Conservation (phyloP, 37 sponge, comb jelly and placozoan genomes). For the Eunapius fragilis region DNA sequence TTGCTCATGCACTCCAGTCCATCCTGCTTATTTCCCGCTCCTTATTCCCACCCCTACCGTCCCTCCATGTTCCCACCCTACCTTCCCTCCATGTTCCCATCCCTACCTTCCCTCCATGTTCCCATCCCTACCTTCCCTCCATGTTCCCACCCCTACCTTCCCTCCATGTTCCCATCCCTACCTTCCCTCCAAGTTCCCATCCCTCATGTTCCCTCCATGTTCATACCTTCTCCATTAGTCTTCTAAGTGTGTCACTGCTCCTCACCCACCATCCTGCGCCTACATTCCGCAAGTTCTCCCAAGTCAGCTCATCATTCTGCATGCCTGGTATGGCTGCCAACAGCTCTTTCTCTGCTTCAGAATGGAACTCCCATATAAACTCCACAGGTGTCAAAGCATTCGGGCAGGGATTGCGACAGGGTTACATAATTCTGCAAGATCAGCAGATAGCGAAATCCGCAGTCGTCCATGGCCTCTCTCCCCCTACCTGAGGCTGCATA, state of each 20-base stretch:
- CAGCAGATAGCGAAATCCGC: conserved; percentile 89
- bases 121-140: too few species aligned
- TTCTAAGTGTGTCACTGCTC: conserved; percentile 77
- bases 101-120: too few species aligned
- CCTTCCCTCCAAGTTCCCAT: neutral
- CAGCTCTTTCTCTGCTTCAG: conserved; percentile 85
- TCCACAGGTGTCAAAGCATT: conserved; percentile 56
- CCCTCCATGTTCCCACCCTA: too few species aligned
- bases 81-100: too few species aligned
- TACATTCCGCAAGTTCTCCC: conserved; percentile 81
- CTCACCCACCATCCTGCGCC: conserved; percentile 98
- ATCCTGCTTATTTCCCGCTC: too few species aligned
- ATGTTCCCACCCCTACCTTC: neutral
- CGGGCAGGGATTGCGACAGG: conserved; percentile 43
- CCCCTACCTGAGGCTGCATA: conserved; percentile 53
- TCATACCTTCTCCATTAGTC: conserved; percentile 83
- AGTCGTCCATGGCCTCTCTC: conserved; percentile 93
- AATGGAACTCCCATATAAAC: conserved; percentile 97
- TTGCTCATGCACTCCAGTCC: too few species aligned
- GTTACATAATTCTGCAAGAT: conserved; percentile 66
- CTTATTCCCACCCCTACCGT: too few species aligned
- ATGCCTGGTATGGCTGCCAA: conserved; percentile 84
- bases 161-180: neutral
- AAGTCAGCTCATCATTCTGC: conserved; percentile 61
- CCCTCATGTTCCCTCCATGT: too few species aligned